phyloP scores from a whole-genome alignment of 2,113 vertebrate species.

The Strix aluco region DNA sequence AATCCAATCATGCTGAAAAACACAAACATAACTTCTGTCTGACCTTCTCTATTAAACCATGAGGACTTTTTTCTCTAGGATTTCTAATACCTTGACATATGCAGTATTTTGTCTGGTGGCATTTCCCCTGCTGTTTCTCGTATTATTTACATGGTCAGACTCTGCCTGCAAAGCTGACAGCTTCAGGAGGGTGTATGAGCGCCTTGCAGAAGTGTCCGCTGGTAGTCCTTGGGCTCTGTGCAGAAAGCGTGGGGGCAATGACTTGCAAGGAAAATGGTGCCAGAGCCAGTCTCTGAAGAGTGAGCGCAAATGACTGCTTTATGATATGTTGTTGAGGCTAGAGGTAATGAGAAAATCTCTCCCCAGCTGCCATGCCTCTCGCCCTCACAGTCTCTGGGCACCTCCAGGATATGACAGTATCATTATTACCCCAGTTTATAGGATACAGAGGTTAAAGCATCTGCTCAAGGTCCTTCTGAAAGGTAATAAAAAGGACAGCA shows the following conservation, averaged over 20 bases:
- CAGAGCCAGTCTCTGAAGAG: neutral
- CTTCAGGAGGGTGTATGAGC: neutral
- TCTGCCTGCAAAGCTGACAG: neutral
- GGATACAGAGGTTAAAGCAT: neutral
- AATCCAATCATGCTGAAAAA: conserved; percentile 33
- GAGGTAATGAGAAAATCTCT: conserved; percentile 13
- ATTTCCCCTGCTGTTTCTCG: neutral
- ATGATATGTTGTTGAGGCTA: neutral
- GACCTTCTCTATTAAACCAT: neutral
- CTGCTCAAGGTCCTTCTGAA: neutral
- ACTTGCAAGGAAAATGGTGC: neutral
- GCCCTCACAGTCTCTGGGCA: neutral
- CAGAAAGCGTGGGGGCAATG: neutral
- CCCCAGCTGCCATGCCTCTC: neutral
- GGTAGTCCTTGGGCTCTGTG: neutral
- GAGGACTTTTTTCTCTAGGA: neutral
- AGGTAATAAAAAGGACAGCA: neutral
- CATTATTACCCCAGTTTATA: neutral
- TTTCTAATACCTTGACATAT: neutral
- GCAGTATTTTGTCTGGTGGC: neutral
- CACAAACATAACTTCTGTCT: neutral
- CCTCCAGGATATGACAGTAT: neutral
- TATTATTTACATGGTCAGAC: neutral
- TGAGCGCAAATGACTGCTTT: neutral
- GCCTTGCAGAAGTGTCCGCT: neutral